A percentile compares a stretch with the other conserved stretches of the same genome.
phyloP scores from a whole-genome alignment of 23 tunicate genomes.

The Trididemnum nubilum region DNA sequence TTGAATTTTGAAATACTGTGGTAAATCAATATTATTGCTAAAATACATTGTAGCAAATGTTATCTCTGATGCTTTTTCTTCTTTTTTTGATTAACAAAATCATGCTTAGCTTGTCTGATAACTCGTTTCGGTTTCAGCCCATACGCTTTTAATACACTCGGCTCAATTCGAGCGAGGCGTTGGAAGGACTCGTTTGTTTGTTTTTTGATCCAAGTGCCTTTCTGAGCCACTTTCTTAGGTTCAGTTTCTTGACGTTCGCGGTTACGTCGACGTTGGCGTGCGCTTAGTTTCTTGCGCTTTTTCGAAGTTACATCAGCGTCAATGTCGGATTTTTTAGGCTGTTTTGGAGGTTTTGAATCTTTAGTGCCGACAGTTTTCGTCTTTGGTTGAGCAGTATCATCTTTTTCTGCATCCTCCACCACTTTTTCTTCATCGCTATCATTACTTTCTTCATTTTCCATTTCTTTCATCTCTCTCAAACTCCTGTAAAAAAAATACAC shows the following conservation, averaged over 20 bases:
- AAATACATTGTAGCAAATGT: background rate
- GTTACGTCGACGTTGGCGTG: slow-evolving; percentile 62
- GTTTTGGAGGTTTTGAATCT: background rate
- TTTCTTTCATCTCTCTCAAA: background rate
- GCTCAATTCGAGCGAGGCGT: slow-evolving; percentile 43
- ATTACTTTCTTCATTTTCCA: background rate
- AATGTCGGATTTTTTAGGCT: background rate
- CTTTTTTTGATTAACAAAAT: background rate
- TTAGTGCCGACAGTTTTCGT: too few relatives aligned
- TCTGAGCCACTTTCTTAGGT: background rate
- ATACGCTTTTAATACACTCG: slow-evolving; percentile 62
- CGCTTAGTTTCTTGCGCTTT: slow-evolving; percentile 48
- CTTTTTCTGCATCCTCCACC: too few relatives aligned
- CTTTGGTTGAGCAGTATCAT: too few relatives aligned
- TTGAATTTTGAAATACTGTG: too few relatives aligned
- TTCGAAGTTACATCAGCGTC: background rate
- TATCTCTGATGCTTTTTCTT: background rate
- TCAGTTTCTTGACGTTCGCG: slow-evolving; percentile 38
- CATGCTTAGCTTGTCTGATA: slow-evolving; percentile 49
- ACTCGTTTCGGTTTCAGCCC: slow-evolving; percentile 73
- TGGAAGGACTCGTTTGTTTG: background rate
- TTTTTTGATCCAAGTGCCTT: background rate
- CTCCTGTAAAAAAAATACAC: background rate
- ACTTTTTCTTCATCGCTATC: too few relatives aligned
- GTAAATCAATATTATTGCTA: too few relatives aligned